Conservation (phyloP, 1,140 invertebrate genomes). For the Diprion similis region DNA sequence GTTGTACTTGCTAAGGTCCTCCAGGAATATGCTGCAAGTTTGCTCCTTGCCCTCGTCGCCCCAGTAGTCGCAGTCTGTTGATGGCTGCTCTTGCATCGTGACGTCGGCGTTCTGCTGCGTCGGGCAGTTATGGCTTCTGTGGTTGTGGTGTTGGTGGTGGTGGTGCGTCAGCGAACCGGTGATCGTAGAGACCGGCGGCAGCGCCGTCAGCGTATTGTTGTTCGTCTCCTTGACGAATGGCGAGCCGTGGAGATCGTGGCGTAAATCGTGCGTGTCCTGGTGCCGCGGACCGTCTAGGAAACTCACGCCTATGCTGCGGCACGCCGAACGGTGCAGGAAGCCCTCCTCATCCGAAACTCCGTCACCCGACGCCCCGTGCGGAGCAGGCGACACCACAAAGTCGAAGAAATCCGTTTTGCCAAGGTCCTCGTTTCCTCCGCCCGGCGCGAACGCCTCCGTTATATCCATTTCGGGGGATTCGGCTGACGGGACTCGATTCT, state of each 20-base stretch:
- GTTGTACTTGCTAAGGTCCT: slow-evolving; percentile 78
- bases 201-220: slow-evolving; percentile 67
- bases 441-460: slow-evolving; percentile 73
- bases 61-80: slow-evolving; percentile 71
- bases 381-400: slow-evolving; percentile 79
- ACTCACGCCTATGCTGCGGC: slow-evolving; percentile 42
- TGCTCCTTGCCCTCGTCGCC: slow-evolving; percentile 70
- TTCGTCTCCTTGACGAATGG: slow-evolving; percentile 71
- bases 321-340: slow-evolving; percentile 47
- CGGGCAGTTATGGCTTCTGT: slow-evolving; percentile 35
- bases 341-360: slow-evolving; percentile 52
- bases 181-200: slow-evolving; percentile 54
- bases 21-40: slow-evolving; percentile 75
- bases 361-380: slow-evolving; percentile 62
- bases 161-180: slow-evolving; percentile 54
- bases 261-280: slow-evolving; percentile 44
- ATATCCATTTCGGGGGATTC: slow-evolving; percentile 70
- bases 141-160: slow-evolving; percentile 51
- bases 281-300: slow-evolving; percentile 39
- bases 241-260: slow-evolving; percentile 42
- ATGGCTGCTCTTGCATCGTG: slow-evolving; percentile 46
- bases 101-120: slow-evolving; percentile 39
- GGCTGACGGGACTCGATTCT: slow-evolving; percentile 9
- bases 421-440: slow-evolving; percentile 68
- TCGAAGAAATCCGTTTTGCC: slow-evolving; percentile 86